Evolutionary conservation across 2,888 invertebrate species (phyloP).

Genomic region (Trachelus iudaicus): DNA sequence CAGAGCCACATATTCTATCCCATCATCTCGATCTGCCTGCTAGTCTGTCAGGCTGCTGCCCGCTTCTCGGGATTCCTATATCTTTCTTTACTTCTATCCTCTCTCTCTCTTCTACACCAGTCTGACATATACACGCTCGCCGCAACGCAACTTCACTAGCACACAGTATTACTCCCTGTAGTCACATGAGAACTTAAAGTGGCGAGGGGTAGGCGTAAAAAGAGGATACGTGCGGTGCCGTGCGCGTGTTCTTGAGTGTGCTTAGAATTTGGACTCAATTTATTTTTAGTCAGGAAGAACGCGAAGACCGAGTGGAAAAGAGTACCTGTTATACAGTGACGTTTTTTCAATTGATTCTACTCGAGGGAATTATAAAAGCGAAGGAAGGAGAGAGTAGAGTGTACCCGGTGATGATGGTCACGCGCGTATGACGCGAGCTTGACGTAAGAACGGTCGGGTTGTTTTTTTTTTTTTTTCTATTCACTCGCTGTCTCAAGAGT

Average conservation of each 20-base stretch:
- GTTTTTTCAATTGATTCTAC: background rate
- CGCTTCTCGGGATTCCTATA: background rate
- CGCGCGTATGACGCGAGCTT: constrained; percentile 4
- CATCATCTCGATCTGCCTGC: background rate
- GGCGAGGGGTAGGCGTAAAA: background rate
- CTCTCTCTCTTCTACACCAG: background rate
- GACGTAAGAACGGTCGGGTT: constrained; percentile 4
- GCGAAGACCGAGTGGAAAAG: background rate
- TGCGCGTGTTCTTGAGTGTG: constrained; percentile 16
- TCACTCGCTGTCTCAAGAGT: background rate
- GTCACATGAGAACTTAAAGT: background rate
- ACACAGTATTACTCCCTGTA: background rate
- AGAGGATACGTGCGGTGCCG: constrained; percentile 9
- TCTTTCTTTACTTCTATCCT: background rate
- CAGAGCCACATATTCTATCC: background rate
- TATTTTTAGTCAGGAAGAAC: background rate
- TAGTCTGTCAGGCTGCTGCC: background rate
- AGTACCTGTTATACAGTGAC: background rate
- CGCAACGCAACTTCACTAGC: background rate
- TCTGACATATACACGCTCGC: background rate
- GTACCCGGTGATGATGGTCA: background rate
- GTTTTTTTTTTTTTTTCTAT: constrained; percentile 11
- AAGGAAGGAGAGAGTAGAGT: background rate
- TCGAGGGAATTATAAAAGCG: background rate
- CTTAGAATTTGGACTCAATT: background rate